Conservation (phyloP, 2,113 vertebrate genomes). For the Acrocephalus kingi region DNA sequence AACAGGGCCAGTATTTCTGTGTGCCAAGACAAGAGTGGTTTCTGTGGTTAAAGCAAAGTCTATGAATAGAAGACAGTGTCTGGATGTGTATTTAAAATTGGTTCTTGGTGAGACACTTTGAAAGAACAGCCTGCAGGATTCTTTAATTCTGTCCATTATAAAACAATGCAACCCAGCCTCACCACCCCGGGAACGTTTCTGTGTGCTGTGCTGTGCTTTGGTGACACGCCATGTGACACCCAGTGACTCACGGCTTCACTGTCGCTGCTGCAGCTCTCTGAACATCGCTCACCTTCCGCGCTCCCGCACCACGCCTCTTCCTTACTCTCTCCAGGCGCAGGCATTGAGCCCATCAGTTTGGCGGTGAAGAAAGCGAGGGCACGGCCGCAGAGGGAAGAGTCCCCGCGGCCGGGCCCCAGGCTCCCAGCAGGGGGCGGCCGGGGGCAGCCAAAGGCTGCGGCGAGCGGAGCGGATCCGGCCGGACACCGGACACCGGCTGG, state of each 20-base stretch:
- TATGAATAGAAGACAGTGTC: neutral
- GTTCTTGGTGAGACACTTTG: neutral
- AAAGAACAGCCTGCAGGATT: neutral
- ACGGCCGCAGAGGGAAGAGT: neutral
- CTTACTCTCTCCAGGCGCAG: accelerated
- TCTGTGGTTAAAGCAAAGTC: neutral
- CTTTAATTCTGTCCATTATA: neutral
- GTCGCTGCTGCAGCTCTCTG: accelerated
- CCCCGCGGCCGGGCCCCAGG: neutral
- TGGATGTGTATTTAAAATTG: neutral
- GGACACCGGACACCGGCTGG: neutral
- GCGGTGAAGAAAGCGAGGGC: neutral
- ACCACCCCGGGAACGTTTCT: neutral
- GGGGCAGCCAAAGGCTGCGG: neutral
- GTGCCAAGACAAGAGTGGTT: neutral
- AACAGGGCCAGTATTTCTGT: neutral
- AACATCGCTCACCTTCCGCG: neutral
- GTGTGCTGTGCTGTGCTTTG: neutral
- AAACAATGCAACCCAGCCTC: neutral
- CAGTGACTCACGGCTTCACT: accelerated
- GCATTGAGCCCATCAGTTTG: accelerated
- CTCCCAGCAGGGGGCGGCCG: neutral
- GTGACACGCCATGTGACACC: accelerated
- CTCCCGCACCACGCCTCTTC: neutral
- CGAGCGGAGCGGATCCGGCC: neutral